Base-by-base conservation (phyloP, 2,888 invertebrate genomes). In the Eilema caniola region DNA sequence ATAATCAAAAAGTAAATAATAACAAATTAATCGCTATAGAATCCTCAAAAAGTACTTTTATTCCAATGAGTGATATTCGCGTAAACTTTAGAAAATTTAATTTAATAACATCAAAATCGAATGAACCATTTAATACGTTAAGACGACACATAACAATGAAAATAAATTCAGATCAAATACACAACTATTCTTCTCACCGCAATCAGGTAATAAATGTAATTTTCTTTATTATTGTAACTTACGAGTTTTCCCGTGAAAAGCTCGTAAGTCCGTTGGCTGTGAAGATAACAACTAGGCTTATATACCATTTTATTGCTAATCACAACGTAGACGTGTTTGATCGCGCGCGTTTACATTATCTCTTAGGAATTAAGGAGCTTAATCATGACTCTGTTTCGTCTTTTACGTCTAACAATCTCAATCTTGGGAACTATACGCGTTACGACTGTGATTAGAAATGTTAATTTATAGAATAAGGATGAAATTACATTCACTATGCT, bases 301-400 rank as follows among this genome's bases (percentile, higher is more conserved):
- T 25, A 33, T 7, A 3, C 31, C n/a, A 20, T 61, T 61, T 31
- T 61, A 31, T 61, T 31, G 61, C 61, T 61, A 61, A 61, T 28
- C 31, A 11, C 20, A 33, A 31, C 28, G 31, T 28, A 61, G 33
- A 61, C 61, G 61, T 61, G 61, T 61, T 61, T 61, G 61, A 61
- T 61, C 28, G 11, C 3, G 31, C 31, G 12, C 61, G 61, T 61
- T 61, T 28, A 20, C 61, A n/a, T 31, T 61, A 61, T 61, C 61
- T 61, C 20, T 10, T 1, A 0, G 5, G 28, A 61, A 61, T 61
- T 61, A 61, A n/a, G 61, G 16, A 16, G 61, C 61, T 61, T 61
- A 31, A 61, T 61, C 20, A 20, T 33, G 11, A 8, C 5, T 8
- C 33, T 2, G 61, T 31, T 28, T 61, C 31, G 20, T 31, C 31